Conservation (phyloP, 2,888 invertebrate genomes). For the Allophyes oxyacanthae region DNA sequence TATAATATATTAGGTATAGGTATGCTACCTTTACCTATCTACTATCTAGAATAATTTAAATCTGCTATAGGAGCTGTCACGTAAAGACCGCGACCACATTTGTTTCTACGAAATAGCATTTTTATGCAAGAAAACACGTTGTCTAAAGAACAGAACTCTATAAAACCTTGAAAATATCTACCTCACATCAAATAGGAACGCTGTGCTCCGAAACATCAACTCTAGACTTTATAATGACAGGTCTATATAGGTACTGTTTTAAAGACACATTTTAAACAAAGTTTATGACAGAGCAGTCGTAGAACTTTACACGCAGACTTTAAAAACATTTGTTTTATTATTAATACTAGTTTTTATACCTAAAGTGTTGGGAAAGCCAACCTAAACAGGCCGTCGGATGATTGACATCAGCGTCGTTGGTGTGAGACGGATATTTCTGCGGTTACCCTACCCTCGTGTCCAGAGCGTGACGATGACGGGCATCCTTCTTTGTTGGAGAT, state of each 20-base stretch:
- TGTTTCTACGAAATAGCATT: conserved; percentile 7
- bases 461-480: too few relatives aligned
- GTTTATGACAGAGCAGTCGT: too few relatives aligned
- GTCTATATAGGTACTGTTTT: background rate
- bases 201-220: conserved; percentile 12
- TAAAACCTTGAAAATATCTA: conserved; percentile 6
- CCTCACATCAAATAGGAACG: conserved; percentile 2
- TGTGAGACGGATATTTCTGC: too few relatives aligned
- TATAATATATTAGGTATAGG: background rate
- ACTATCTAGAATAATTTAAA: background rate
- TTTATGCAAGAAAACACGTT: background rate
- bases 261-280: background rate
- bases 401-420: too few relatives aligned
- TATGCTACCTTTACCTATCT: background rate
- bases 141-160: background rate
- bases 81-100: background rate
- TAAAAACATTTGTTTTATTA: too few relatives aligned
- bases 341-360: too few relatives aligned
- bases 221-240: conserved; percentile 19
- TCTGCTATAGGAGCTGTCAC: background rate
- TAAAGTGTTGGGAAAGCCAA: too few relatives aligned
- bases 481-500: too few relatives aligned
- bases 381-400: too few relatives aligned
- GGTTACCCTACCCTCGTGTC: too few relatives aligned
- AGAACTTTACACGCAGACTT: too few relatives aligned